Percentiles rank a stretch among this genome's conserved stretches.
Evolutionary conservation across 2,797 vertebrate genomes (phyloP).

Genomic region (Lophius americanus): DNA sequence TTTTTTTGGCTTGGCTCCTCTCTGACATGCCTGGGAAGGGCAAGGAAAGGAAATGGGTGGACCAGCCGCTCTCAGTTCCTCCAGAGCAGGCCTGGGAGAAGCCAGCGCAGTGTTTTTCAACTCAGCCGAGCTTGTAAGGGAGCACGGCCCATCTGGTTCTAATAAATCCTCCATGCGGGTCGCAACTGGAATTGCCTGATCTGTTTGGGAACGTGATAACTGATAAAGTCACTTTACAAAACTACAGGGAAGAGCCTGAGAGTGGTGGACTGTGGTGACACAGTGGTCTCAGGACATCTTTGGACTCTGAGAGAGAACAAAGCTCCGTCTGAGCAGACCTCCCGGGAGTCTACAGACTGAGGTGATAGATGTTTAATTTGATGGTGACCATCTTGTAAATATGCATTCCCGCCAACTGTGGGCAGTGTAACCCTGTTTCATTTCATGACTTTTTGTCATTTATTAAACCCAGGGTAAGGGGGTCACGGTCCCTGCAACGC

Average conservation of each 20-base stretch:
- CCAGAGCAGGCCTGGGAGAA: slow-evolving; percentile 80
- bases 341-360: slow-evolving; percentile 42
- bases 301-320: slow-evolving; percentile 50
- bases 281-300: slow-evolving; percentile 44
- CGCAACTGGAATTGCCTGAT: slow-evolving; percentile 75
- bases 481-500: slow-evolving; percentile 63
- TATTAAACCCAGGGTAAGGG: slow-evolving; percentile 42
- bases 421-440: slow-evolving; percentile 63
- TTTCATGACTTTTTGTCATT: slow-evolving; percentile 34
- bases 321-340: slow-evolving; percentile 57
- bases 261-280: slow-evolving; percentile 52
- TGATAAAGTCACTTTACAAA: slow-evolving; percentile 66
- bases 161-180: slow-evolving; percentile 81
- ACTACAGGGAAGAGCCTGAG: slow-evolving; percentile 59
- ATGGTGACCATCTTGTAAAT: slow-evolving; percentile 56
- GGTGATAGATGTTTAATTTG: slow-evolving; percentile 59
- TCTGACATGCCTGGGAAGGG: slow-evolving; percentile 94
- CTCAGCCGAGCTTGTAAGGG: slow-evolving; percentile 74
- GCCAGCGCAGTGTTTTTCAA: slow-evolving; percentile 80
- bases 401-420: slow-evolving; percentile 69
- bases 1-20: slow-evolving; percentile 89
- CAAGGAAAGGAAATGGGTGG: slow-evolving; percentile 96
- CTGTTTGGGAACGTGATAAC: slow-evolving; percentile 73
- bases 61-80: slow-evolving; percentile 83
- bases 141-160: slow-evolving; percentile 84